Evolutionary conservation across 2,113 vertebrate genomes (phyloP), one percentile per base, ranked within the genome.

Genomic region (Proteles cristata): DNA sequence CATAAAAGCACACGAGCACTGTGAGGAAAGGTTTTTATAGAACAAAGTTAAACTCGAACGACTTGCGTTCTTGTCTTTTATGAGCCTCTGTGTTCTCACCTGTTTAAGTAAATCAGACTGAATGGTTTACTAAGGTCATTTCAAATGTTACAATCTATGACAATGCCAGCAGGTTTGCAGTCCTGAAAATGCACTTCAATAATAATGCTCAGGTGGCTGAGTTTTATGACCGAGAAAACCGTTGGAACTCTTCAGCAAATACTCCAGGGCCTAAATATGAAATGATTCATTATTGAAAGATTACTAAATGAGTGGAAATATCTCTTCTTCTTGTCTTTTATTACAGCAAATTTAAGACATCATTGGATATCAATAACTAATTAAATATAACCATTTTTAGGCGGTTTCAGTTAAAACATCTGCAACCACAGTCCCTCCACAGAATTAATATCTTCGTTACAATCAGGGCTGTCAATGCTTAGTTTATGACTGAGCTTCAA

Each of bases 11-110:
- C 16, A 55, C 0, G 16, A 68, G 9, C 39, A 88, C 28, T 53
- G 6, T 95, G 50, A 45, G 17, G n/a, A 93, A 97, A 85, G 2
- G 3, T n/a, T 88, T 96, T 73, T 88, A 81, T 50, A 45, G 19
- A 66, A 23, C 6, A 88, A 95, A 93, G 71, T 96, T 93, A 88
- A 39, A 93, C 17, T 93, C 96, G 77, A 96, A 76, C 39, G 28
- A 79, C 11, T 21, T 63, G 53, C 31, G 10, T 58, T 93, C 55
- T 95, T 63, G 4, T 81, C 19, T 85, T 97, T 89, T 77, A 73
- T 90, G 21, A 87, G 3, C 19, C 43, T 77, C 43, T 77, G 23
- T 82, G 7, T 68, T 21, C 21, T 87, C 23, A 33, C 45, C 23
- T 79, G 2, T 68, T 83, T 35, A 87, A 88, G 39, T 80, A 66